These are phyloP conservation scores for Acanthosepion pharaonis DNA, from an alignment of 2,888 invertebrate species.

Conservation along the genomic window DNA sequence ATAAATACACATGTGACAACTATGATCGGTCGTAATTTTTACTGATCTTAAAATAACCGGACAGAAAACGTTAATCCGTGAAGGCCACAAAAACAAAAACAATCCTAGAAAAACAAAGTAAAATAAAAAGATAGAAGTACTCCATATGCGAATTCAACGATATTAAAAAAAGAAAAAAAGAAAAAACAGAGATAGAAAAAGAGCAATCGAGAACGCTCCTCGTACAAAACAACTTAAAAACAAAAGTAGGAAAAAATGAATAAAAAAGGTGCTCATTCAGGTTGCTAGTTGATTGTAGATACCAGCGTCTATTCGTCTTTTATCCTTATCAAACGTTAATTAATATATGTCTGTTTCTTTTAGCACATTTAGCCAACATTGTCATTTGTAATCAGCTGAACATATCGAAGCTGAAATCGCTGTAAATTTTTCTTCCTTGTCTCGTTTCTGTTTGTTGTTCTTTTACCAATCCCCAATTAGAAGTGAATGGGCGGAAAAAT, in stretches of 20 bases:
- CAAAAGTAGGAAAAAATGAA: not conserved
- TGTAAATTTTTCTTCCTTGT: not conserved
- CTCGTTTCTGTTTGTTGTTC: not conserved
- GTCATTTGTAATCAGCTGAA: not conserved
- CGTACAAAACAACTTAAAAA: not conserved
- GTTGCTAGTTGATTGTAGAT: not conserved
- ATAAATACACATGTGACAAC: not conserved
- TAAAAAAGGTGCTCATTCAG: not conserved
- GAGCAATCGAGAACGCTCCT: not conserved
- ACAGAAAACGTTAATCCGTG: not conserved
- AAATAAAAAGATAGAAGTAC: not conserved
- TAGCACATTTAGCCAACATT: not conserved
- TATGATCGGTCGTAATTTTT: not conserved
- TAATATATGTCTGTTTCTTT: not conserved
- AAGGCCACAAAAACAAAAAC: not conserved
- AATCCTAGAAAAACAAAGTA: not conserved
- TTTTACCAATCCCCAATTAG: not conserved
- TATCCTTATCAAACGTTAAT: too few species aligned
- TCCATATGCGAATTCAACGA: not conserved
- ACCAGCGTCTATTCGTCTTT: not conserved
- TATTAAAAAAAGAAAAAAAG: not conserved
- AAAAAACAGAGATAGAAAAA: not conserved
- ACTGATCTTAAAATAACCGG: not conserved
- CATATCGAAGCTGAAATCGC: not conserved
- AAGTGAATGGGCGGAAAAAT: slow-evolving; percentile 4